phyloP scores from a whole-genome alignment of 2,113 vertebrate genomes.

The Myrmecophaga tridactyla region DNA sequence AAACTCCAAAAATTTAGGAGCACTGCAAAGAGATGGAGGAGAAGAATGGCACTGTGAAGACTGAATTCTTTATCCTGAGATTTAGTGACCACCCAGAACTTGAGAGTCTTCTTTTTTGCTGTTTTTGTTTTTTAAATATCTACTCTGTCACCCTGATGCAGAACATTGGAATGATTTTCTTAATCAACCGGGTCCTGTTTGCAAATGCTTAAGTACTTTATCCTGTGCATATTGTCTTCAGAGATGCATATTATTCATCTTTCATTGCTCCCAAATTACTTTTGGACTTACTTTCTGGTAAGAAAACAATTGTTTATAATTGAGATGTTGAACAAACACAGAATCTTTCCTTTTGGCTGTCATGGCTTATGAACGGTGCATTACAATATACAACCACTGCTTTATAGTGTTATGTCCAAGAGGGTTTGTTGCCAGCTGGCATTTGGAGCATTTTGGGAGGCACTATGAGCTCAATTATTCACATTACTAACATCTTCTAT shows the following conservation, averaged over 20 bases:
- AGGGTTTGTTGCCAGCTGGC: no score
- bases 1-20: neutral
- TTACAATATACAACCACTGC: no score
- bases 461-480: constrained; percentile 25
- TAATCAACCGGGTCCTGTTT: constrained; percentile 54
- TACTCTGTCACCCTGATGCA: constrained; percentile 62
- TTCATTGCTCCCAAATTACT: no score
- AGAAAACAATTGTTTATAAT: no score
- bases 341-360: no score
- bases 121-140: constrained; percentile 58
- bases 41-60: constrained; percentile 45
- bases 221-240: constrained; percentile 62
- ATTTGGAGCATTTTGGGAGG: no score
- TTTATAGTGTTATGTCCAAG: no score
- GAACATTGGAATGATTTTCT: constrained; percentile 69
- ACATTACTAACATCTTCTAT: no score
- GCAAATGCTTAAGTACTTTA: constrained; percentile 75
- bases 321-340: no score
- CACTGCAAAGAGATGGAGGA: neutral
- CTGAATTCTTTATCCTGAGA: constrained; percentile 63
- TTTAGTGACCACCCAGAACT: constrained; percentile 64
- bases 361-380: no score
- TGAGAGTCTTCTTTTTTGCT: constrained; percentile 44
- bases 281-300: no score
- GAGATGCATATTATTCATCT: constrained; percentile 70